Conservation (phyloP, 1,140 invertebrate species). For the Catajapyx aquilonaris region DNA sequence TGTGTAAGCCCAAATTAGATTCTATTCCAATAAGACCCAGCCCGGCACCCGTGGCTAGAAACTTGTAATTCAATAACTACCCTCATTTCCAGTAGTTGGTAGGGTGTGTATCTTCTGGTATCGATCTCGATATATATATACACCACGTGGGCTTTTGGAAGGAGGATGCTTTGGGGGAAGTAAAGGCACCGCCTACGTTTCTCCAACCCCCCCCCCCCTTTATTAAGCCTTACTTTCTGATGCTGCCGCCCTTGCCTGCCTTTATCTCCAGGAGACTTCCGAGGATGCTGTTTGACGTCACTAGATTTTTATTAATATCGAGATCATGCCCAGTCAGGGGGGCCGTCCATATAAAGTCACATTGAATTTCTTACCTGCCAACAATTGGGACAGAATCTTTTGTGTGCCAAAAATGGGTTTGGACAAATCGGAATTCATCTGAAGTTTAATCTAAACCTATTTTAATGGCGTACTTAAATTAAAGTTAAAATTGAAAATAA, state of each 20-base stretch:
- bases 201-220: not conserved
- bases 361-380: too few relatives aligned
- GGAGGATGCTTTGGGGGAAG: not conserved
- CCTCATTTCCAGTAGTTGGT: conserved; percentile 4
- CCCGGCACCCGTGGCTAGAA: not conserved
- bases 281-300: too few relatives aligned
- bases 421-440: too few relatives aligned
- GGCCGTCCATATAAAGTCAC: too few relatives aligned
- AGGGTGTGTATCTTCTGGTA: conserved; percentile 1
- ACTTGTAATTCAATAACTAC: conserved; percentile 6
- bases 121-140: not conserved
- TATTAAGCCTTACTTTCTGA: not conserved
- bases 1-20: conserved; percentile 3
- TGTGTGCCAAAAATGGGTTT: too few relatives aligned
- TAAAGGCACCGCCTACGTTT: not conserved
- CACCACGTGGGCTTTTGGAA: not conserved
- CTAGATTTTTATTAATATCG: too few relatives aligned
- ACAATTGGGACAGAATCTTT: too few relatives aligned
- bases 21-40: conserved; percentile 4
- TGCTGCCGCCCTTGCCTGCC: not conserved
- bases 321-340: too few relatives aligned
- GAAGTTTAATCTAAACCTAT: too few relatives aligned
- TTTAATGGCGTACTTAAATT: too few relatives aligned
- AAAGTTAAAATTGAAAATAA: too few relatives aligned
- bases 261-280: not conserved